Conservation (phyloP, 1,140 invertebrate genomes). For the Pinna nobilis region DNA sequence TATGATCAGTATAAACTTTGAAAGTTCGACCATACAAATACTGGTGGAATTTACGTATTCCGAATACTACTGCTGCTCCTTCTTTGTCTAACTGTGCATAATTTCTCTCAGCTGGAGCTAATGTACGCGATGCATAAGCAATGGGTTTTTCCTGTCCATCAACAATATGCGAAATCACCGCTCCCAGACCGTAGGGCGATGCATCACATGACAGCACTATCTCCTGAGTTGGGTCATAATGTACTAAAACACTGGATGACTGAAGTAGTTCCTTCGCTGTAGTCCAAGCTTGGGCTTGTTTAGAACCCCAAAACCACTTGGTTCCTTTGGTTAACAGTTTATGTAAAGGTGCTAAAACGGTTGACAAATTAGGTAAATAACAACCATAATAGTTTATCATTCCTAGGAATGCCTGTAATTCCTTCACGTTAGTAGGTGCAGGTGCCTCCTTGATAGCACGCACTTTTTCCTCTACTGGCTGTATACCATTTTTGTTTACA, state of each 20-base stretch:
- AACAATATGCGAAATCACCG: constrained; percentile 73
- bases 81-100: constrained; percentile 76
- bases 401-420: constrained; percentile 40
- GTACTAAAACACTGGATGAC: constrained; percentile 55
- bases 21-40: constrained; percentile 74
- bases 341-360: constrained; percentile 20
- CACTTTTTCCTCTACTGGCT: constrained; percentile 52
- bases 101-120: constrained; percentile 74
- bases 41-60: constrained; percentile 76
- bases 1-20: constrained; percentile 67
- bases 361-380: constrained; percentile 32
- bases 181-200: constrained; percentile 74
- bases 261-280: constrained; percentile 49
- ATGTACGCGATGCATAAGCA: constrained; percentile 72
- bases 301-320: constrained; percentile 32
- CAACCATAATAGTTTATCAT: constrained; percentile 45
- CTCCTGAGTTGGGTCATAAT: constrained; percentile 70
- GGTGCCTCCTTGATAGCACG: constrained; percentile 57
- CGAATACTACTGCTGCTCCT: constrained; percentile 10
- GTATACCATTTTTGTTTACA: constrained; percentile 52
- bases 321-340: constrained; percentile 27
- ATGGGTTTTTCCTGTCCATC: constrained; percentile 71
- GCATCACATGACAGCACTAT: constrained; percentile 76
- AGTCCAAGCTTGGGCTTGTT: constrained; percentile 22
- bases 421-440: constrained; percentile 9